phyloP scores from a whole-genome alignment of 2,888 invertebrate species.

The Thereva nobilitata region DNA sequence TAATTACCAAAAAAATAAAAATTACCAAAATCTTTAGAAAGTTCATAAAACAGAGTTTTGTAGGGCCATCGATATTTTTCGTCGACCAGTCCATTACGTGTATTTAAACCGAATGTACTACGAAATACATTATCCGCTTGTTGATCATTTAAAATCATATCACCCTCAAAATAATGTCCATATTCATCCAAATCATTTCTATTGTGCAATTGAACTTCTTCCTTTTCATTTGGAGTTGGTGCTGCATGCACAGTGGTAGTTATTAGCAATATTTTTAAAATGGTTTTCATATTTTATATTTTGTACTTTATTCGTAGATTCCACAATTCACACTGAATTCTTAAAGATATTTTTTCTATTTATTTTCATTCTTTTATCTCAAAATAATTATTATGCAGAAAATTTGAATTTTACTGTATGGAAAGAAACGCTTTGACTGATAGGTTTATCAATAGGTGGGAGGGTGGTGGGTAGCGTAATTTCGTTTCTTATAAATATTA shows the following conservation, averaged over 20 bases:
- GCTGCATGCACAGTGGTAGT: not conserved
- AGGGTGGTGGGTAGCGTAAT: too few relatives aligned
- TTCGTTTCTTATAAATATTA: too few relatives aligned
- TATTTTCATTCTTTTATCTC: too few relatives aligned
- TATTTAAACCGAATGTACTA: constrained; percentile 40
- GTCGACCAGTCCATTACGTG: constrained; percentile 65
- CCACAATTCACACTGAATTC: too few relatives aligned
- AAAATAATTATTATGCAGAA: too few relatives aligned
- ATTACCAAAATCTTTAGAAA: constrained; percentile 61
- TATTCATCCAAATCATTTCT: constrained; percentile 72
- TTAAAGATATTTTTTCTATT: too few relatives aligned
- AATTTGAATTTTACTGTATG: too few relatives aligned
- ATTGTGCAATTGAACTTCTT: not conserved
- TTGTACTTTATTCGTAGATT: too few relatives aligned
- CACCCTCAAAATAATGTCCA: constrained; percentile 74
- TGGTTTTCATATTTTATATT: too few relatives aligned
- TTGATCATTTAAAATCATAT: constrained; percentile 66
- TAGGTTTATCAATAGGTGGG: too few relatives aligned
- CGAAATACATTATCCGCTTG: constrained; percentile 39
- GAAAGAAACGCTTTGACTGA: too few relatives aligned
- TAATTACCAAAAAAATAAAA: not conserved
- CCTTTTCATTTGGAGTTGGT: not conserved
- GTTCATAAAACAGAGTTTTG: constrained; percentile 70
- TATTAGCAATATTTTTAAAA: too few relatives aligned
- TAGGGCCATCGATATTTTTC: constrained; percentile 65